Evolutionary conservation across 35 echinoderm and acorn worm species (phyloP).

Genomic region (Apostichopus californicus): DNA sequence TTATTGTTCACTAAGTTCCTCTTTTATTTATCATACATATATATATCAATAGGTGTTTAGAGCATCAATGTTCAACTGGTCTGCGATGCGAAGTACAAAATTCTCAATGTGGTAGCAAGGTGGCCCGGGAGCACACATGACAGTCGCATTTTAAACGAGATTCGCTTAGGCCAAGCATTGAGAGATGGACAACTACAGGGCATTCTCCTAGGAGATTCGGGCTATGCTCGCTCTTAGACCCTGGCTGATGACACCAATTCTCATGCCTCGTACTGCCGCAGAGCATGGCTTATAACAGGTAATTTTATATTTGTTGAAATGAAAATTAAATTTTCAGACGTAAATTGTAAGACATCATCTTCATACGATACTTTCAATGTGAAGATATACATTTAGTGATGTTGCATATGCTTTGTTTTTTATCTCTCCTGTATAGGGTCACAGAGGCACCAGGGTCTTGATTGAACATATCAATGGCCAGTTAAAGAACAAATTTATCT

Average conservation of each 20-base stretch:
- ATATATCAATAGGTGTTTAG: not conserved
- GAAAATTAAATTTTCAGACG: too few relatives aligned
- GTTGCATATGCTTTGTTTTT: not conserved
- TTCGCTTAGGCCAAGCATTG: slow-evolving; percentile 19
- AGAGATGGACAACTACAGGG: slow-evolving; percentile 53
- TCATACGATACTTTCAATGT: too few relatives aligned
- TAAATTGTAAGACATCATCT: too few relatives aligned
- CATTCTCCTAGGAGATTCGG: slow-evolving; percentile 68
- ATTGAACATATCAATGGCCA: slow-evolving; percentile 48
- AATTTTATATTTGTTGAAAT: not conserved
- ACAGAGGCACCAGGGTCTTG: slow-evolving; percentile 15
- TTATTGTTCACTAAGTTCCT: too few relatives aligned
- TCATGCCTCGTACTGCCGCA: slow-evolving; percentile 38
- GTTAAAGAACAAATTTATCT: slow-evolving; percentile 55
- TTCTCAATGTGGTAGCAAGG: not conserved
- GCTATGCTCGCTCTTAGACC: slow-evolving; percentile 42
- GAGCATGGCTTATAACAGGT: slow-evolving; percentile 72
- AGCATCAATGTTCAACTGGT: slow-evolving; percentile 31
- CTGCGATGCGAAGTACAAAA: slow-evolving; percentile 2
- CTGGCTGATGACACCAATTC: slow-evolving; percentile 76
- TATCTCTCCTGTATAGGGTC: slow-evolving; percentile 4
- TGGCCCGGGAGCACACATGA: slow-evolving; percentile 8
- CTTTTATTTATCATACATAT: too few relatives aligned
- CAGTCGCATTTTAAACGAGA: slow-evolving; percentile 53
- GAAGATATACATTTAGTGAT: not conserved